These are phyloP conservation scores for Heteromurus nitidus DNA, from an alignment of 2,888 invertebrate genomes.

Conservation along the genomic window DNA sequence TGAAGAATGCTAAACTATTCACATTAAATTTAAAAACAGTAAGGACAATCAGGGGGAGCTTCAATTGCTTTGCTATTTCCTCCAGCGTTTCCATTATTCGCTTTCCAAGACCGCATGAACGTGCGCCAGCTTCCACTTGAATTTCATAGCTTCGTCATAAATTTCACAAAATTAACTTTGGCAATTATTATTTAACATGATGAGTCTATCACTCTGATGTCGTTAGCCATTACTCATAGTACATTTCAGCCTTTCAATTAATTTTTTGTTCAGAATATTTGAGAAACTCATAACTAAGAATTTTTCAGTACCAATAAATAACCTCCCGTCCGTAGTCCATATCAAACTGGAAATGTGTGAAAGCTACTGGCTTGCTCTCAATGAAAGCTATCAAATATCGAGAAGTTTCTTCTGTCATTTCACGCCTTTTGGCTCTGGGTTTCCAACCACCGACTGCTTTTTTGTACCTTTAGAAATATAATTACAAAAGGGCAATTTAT, in stretches of 20 bases:
- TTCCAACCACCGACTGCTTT: slow-evolving; percentile 90
- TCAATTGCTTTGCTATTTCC: slow-evolving; percentile 83
- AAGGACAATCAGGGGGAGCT: slow-evolving; percentile 87
- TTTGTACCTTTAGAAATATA: slow-evolving; percentile 82
- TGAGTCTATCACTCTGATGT: too few relatives aligned
- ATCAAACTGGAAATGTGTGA: slow-evolving; percentile 89
- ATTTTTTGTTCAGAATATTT: too few relatives aligned
- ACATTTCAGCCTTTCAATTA: too few relatives aligned
- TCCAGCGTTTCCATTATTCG: slow-evolving; percentile 88
- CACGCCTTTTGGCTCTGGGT: slow-evolving; percentile 83
- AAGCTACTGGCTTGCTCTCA: slow-evolving; percentile 80
- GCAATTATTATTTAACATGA: too few relatives aligned
- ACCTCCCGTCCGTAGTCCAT: slow-evolving; percentile 86
- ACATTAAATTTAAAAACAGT: slow-evolving; percentile 89
- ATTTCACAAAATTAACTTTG: too few relatives aligned
- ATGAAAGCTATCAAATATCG: slow-evolving; percentile 83
- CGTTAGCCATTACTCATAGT: too few relatives aligned
- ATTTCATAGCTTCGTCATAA: slow-evolving; percentile 96
- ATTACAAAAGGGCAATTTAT: too few relatives aligned
- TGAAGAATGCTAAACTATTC: slow-evolving; percentile 84
- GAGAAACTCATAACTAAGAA: too few relatives aligned
- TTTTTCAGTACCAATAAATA: slow-evolving; percentile 88
- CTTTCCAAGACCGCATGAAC: slow-evolving; percentile 88
- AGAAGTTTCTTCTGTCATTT: slow-evolving; percentile 84
- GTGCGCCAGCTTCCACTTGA: slow-evolving; percentile 83